Evolutionary conservation across 2,113 vertebrate species (phyloP).

Genomic region (Cephalophus harveyi): DNA sequence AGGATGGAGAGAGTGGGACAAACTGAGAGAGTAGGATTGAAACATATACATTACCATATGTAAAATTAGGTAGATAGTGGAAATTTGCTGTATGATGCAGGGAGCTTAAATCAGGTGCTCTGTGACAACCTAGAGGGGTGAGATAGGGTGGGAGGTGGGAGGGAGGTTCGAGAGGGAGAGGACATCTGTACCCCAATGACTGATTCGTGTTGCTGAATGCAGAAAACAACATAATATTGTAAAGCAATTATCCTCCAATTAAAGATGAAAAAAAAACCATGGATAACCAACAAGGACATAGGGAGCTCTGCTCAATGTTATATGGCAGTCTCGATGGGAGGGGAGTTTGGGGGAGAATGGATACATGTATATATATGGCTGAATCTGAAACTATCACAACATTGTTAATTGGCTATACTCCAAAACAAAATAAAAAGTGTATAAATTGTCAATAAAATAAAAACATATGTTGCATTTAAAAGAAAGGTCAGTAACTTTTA

Average conservation of each 20-base stretch:
- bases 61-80: background rate
- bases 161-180: background rate
- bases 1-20: background rate
- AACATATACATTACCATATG: background rate
- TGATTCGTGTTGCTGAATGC: background rate
- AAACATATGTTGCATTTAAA: background rate
- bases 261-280: background rate
- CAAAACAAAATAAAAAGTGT: background rate
- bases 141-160: background rate
- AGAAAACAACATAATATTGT: background rate
- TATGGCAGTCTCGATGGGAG: fast-evolving
- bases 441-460: background rate
- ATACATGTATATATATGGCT: background rate
- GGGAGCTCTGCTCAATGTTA: background rate
- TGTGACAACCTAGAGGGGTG: background rate
- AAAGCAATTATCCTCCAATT: background rate
- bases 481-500: background rate
- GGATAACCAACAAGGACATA: background rate
- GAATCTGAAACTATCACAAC: background rate
- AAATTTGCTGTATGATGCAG: background rate
- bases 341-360: background rate
- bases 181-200: background rate
- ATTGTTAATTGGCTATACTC: background rate
- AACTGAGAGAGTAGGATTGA: background rate
- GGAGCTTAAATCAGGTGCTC: background rate